Percentiles rank a stretch among this genome's conserved stretches.
These are phyloP conservation scores for Drosophila sproati DNA, from an alignment of 1,140 invertebrate genomes.

Conservation along the genomic window DNA sequence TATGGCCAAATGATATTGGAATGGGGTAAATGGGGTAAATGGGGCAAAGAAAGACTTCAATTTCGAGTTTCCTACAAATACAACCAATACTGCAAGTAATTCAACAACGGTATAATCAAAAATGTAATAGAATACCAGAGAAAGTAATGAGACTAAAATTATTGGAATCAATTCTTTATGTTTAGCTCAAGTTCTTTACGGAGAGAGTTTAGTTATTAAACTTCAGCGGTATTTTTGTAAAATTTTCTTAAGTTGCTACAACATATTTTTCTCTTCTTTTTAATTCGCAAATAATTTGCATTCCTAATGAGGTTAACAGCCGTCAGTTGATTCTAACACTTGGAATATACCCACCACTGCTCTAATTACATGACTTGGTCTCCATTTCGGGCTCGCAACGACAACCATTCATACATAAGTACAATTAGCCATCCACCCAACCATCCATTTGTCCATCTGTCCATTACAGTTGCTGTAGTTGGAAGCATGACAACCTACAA, in stretches of 20 bases:
- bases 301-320: slow-evolving; percentile 65
- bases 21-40: slow-evolving; percentile 11
- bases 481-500: slow-evolving; percentile 33
- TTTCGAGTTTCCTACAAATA: neutral
- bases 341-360: slow-evolving; percentile 14
- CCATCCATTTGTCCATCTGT: neutral
- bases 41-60: slow-evolving; percentile 5
- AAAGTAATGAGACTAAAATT: neutral
- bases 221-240: neutral
- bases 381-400: neutral
- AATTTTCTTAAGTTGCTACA: neutral
- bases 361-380: slow-evolving; percentile 61
- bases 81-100: too few relatives aligned
- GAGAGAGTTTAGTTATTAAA: neutral
- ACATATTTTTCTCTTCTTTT: slow-evolving; percentile 7
- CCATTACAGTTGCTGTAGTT: neutral
- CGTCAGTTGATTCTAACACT: slow-evolving; percentile 7
- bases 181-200: neutral
- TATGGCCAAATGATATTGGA: slow-evolving; percentile 42
- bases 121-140: neutral
- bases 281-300: slow-evolving; percentile 54
- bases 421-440: neutral
- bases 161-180: neutral
- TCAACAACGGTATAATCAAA: too few relatives aligned
- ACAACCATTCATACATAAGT: neutral